Evolutionary conservation across 2,113 vertebrate genomes (phyloP), one percentile per base, ranked within the genome.

Genomic region (Bagarius yarrelli): DNA sequence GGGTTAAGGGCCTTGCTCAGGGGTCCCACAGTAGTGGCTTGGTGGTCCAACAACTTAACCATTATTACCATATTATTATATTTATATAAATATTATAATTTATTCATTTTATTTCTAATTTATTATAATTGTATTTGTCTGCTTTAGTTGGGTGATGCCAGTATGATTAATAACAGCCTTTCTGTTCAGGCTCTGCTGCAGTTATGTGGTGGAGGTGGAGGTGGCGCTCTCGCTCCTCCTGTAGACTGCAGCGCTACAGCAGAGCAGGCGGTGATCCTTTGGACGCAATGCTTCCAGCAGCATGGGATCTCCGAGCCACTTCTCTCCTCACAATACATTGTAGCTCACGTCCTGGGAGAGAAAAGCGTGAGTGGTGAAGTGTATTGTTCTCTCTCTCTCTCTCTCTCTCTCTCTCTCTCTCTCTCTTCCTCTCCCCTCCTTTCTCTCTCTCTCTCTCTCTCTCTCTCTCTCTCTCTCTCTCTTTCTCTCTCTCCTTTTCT

Each of bases 311-410:
- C 93, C 0, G 98, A 98, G 88, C 93, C 97, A 0, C 90, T 30
- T 15, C 92, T 91, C 66, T 98, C 96, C 64, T 95, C 94, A 83
- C 91, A 94, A 47, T 94, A 96, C 86, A 98, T 99, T 0, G 86
- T 96, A n/a, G 94, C 98, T 30, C 94, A 98, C 87, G 91, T 96
- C 73, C 93, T 98, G 11, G 96, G 96, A 88, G 94, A 94, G 83
- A 98, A 97, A 94, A 98, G 95, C 87, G 97, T 97, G 57, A 91
- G 91, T 87, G 52, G 50, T 27, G 19, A 23, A 15, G 53, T 32
- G 32, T 77, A 30, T 25, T 23, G 76, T 25, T 61, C 12, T 55
- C 16, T 71, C 18, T 67, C 25, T 60, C 21, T 61, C n/a, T 61
- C 11, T 25, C 27, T 8, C 32, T 59, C n/a, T n/a, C n/a, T 61